Conservation (phyloP, 2,797 vertebrate species). For the Lophius americanus region DNA sequence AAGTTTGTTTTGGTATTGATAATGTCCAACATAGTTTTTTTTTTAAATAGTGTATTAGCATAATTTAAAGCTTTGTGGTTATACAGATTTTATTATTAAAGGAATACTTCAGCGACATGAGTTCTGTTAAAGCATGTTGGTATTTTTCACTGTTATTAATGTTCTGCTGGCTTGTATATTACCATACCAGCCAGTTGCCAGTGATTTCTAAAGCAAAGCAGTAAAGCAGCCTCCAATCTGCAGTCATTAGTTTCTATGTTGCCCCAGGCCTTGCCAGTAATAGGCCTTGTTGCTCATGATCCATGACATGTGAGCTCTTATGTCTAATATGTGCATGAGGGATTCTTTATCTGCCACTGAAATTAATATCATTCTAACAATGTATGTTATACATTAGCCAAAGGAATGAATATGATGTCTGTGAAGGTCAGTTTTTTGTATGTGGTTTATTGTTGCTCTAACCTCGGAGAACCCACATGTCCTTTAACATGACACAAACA, state of each 20-base stretch:
- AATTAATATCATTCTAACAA: conserved; percentile 68
- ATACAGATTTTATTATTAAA: conserved; percentile 18
- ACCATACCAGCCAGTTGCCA: conserved; percentile 60
- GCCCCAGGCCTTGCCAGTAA: conserved; percentile 67
- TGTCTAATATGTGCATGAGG: conserved; percentile 70
- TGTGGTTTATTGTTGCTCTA: conserved; percentile 52
- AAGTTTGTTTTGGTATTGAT: too few relatives aligned
- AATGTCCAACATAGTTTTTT: too few relatives aligned
- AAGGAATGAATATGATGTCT: conserved; percentile 31
- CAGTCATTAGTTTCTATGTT: conserved; percentile 71
- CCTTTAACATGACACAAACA: conserved; percentile 38
- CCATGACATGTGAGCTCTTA: conserved; percentile 70
- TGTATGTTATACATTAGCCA: conserved; percentile 60
- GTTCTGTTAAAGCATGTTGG: conserved; percentile 29
- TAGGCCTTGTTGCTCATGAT: conserved; percentile 74
- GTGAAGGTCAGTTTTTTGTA: conserved; percentile 32
- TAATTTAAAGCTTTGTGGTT: neutral
- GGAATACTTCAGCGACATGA: conserved; percentile 37
- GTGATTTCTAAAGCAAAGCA: conserved; percentile 70
- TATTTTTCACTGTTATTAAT: conserved; percentile 28
- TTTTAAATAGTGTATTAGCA: neutral
- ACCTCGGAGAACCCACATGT: conserved; percentile 50
- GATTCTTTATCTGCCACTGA: conserved; percentile 50
- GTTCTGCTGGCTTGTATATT: conserved; percentile 57
- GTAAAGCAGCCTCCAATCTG: conserved; percentile 71